Evolutionary conservation across 2,888 invertebrate species (phyloP), one percentile per base, ranked within the genome.

Genomic region (Pherbina coryleti): DNA sequence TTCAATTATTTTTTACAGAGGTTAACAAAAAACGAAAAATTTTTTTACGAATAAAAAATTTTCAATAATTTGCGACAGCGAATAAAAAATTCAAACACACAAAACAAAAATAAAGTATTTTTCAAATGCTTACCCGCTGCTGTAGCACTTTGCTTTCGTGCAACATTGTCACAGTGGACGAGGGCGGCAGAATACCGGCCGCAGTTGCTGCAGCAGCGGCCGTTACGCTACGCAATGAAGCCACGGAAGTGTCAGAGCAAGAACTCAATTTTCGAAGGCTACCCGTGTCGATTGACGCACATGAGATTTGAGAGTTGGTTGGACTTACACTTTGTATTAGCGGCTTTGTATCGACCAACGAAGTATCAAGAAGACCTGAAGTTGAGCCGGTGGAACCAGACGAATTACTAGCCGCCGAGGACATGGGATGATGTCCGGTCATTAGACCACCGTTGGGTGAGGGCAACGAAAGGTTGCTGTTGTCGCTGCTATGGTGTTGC

Each of bases 301-400:
- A 78, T n/a, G 73, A 74, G 31, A 64, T 14, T 76, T 76, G 77
- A 72, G 81, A 81, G 69, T 82, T 78, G 66, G 79, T 83, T 91
- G 92, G 85, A 94, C 95, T 95, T 95, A 96, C 96, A 95, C 96
- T 94, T 92, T 95, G 95, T 79, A 90, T 92, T 84, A 92, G 92
- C 88, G 92, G 91, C 88, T 92, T 93, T 89, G 91, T 91, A 87
- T 91, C 91, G 91, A 90, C 90, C 88, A 92, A 92, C 88, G 91
- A 91, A 86, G 91, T 91, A 91, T 90, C 92, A 89, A 91, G 93
- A 91, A 91, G 93, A 19, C 86, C 82, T 9, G 85, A 84, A 78
- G 84, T 87, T 64, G 87, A 87, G 49, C 84, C 84, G 91, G 93
- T 93, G 89, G 93, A 93, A 82, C 93, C 92, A 78, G 94, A 93